Evolutionary conservation across 2,797 vertebrate species (phyloP), one percentile per base, ranked within the genome.

Genomic region (Trachurus trachurus): DNA sequence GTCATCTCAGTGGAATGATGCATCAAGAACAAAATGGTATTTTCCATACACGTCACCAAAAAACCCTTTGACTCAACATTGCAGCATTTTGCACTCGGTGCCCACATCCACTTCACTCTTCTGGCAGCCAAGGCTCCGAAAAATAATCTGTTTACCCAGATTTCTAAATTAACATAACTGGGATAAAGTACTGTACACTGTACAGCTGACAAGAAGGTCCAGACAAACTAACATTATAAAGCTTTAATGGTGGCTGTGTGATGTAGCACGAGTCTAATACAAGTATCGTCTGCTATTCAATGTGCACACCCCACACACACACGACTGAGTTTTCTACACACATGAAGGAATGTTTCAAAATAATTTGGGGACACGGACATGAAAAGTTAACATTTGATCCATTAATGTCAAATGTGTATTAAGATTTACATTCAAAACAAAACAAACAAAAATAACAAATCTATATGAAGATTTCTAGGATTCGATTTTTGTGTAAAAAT

Each of bases 281-380:
- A 26, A 26, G 26, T 26, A 56, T 13, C n/a, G 40, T 59, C 13
- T 29, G n/a, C 15, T 31, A 67, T 49, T 82, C 9, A 22, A 58
- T 64, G 17, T 70, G 54, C 42, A 64, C 53, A 40, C 50, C 34
- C 8, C 34, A 71, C 37, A 62, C 63, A 73, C 21, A 67, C 17
- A 70, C 16, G 44, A 47, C 9, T 74, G 17, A 19, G 6, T 34
- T 65, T 40, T 37, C 71, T 21, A 60, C 59, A 80, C 66, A 75
- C 31, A 67, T 54, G 50, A 57, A 67, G 9, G 26, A 95, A 95
- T 93, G 93, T 81, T 84, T 57, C 11, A 80, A 80, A 68, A 79
- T 10, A 26, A 76, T 42, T 29, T 70, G 66, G 52, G 54, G 72
- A 81, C 17, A 56, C 12, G 75, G 21, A 76, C 10, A 13, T 44